These are phyloP conservation scores for Drosophila kepulauana DNA, from an alignment of 1,140 invertebrate species.

Conservation along the genomic window DNA sequence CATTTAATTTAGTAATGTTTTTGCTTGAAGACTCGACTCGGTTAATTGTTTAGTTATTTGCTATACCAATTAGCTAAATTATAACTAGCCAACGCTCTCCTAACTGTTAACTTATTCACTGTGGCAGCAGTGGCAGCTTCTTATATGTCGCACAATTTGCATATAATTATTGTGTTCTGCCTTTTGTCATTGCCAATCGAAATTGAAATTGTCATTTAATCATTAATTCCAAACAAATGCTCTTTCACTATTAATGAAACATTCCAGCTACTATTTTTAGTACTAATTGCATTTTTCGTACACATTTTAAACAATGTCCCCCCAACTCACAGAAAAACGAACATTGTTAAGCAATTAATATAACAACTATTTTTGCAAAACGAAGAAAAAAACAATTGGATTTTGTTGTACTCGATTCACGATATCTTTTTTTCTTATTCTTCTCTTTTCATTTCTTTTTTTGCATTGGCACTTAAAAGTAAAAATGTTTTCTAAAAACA, in stretches of 20 bases:
- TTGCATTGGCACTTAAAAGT: slow-evolving; percentile 49
- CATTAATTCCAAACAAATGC: slow-evolving; percentile 6
- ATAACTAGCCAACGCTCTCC: slow-evolving; percentile 42
- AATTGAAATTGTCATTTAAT: background rate
- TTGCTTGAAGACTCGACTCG: background rate
- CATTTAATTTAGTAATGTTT: background rate
- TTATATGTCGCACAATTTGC: slow-evolving; percentile 59
- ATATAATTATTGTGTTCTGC: slow-evolving; percentile 73
- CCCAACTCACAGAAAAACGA: too few species aligned
- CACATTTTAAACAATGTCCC: slow-evolving; percentile 49
- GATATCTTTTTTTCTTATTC: slow-evolving; percentile 23
- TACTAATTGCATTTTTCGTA: slow-evolving; percentile 1
- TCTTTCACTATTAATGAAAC: slow-evolving; percentile 3
- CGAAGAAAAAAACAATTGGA: slow-evolving; percentile 20
- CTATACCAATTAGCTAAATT: slow-evolving; percentile 47
- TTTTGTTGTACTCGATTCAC: slow-evolving; percentile 55
- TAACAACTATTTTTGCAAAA: slow-evolving; percentile 22
- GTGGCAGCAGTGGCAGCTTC: slow-evolving; percentile 44
- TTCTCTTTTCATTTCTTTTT: slow-evolving; percentile 26
- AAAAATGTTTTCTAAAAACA: slow-evolving; percentile 70
- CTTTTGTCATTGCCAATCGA: slow-evolving; percentile 2
- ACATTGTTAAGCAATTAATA: slow-evolving; percentile 57
- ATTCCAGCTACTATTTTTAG: slow-evolving; percentile 10
- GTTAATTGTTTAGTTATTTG: slow-evolving; percentile 42
- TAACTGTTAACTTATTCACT: slow-evolving; percentile 12